These are phyloP conservation scores for Neoseiulus cucumeris DNA, from an alignment of 1,140 invertebrate species.

Conservation along the genomic window DNA sequence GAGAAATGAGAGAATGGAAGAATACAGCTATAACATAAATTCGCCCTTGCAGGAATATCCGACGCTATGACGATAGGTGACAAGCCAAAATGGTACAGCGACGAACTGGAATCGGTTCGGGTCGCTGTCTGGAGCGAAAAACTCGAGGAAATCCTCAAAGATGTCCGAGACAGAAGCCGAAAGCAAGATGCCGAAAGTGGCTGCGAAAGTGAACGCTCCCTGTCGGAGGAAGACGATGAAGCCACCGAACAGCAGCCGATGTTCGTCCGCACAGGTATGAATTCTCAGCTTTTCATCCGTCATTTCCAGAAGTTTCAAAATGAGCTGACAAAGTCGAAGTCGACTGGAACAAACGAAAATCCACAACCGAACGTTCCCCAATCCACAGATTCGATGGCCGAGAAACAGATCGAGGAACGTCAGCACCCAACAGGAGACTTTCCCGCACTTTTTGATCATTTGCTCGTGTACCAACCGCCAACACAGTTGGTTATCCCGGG, in stretches of 20 bases:
- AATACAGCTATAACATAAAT: too few species aligned
- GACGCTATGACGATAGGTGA: conserved; percentile 50
- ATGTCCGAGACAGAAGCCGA: neutral
- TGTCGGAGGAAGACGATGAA: neutral
- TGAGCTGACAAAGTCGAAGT: too few species aligned
- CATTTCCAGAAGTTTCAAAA: too few species aligned
- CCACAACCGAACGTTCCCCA: neutral
- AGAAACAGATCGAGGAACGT: neutral
- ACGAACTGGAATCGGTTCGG: conserved; percentile 62
- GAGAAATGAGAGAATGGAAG: too few species aligned
- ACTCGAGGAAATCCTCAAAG: conserved; percentile 1
- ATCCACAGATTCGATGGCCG: conserved; percentile 1
- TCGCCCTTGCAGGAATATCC: conserved; percentile 3
- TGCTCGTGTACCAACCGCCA: neutral
- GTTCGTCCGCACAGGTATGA: conserved; percentile 2
- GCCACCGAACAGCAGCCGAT: neutral
- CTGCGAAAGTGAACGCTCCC: neutral
- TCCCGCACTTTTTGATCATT: conserved; percentile 7
- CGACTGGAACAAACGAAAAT: neutral
- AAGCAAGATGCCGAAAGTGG: conserved; percentile 4
- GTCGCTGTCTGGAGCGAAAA: conserved; percentile 73
- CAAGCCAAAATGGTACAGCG: conserved; percentile 78
- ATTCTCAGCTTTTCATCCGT: too few species aligned
- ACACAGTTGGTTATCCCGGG: neutral
- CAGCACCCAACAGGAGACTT: conserved; percentile 1